These are phyloP conservation scores for Emydura subglobosa DNA, from an alignment of 2,113 vertebrate genomes.

Conservation along the genomic window DNA sequence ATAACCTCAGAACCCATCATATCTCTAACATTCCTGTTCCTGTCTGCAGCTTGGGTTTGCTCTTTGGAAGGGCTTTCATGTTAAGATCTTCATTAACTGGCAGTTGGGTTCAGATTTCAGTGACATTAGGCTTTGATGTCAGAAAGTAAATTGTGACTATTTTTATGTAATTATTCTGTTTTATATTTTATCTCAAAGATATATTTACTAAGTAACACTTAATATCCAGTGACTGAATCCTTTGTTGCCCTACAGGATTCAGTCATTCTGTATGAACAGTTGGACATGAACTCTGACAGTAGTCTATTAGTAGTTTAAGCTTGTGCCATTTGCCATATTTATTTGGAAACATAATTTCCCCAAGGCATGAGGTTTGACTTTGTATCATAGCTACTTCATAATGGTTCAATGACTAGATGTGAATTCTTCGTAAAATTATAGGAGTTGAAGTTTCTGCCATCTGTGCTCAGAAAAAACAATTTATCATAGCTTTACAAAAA, in stretches of 20 bases:
- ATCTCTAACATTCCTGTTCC: slow-evolving; percentile 63
- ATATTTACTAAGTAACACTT: neutral
- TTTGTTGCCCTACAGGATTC: neutral
- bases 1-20: slow-evolving; percentile 66
- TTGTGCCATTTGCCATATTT: neutral
- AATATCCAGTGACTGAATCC: neutral
- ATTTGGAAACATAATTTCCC: neutral
- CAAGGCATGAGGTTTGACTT: neutral
- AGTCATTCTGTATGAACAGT: neutral
- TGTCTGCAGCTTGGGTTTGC: slow-evolving; percentile 69
- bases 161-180: slow-evolving; percentile 15
- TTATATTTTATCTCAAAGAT: neutral
- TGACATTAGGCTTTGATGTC: slow-evolving; percentile 65
- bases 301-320: neutral
- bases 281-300: neutral
- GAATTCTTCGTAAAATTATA: neutral
- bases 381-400: too few relatives aligned
- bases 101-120: slow-evolving; percentile 53
- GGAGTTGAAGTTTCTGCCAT: neutral
- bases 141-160: slow-evolving; percentile 56
- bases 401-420: neutral
- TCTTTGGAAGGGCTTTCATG: slow-evolving; percentile 74
- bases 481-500: neutral
- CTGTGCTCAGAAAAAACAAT: neutral
- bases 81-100: slow-evolving; percentile 75